phyloP scores from a whole-genome alignment of 2,888 invertebrate genomes.

The Noctua janthe region DNA sequence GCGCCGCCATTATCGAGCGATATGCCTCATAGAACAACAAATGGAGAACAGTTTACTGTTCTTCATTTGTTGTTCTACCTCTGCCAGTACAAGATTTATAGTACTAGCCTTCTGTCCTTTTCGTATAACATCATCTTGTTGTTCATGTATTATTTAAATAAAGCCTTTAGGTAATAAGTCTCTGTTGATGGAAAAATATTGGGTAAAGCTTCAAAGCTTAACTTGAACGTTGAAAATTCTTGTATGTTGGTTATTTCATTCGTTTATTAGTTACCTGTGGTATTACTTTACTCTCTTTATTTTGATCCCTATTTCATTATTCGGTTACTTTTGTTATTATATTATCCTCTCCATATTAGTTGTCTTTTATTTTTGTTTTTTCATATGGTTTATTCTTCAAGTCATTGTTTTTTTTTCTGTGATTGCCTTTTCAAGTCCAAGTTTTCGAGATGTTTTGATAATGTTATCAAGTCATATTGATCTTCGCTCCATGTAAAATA shows the following conservation, averaged over 20 bases:
- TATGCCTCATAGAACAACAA: conserved; percentile 2
- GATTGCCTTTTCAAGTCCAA: not conserved
- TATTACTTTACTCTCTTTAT: conserved; percentile 17
- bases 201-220: conserved; percentile 8
- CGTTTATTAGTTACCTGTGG: conserved; percentile 9
- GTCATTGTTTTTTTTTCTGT: not conserved
- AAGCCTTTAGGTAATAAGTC: conserved; percentile 3
- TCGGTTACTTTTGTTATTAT: not conserved
- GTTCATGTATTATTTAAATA: conserved; percentile 20
- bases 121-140: not conserved
- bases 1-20: conserved; percentile 15
- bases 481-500: too few species aligned
- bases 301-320: not conserved
- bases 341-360: not conserved
- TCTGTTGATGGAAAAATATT: conserved; percentile 32
- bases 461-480: not conserved
- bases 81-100: too few species aligned
- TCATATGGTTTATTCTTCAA: not conserved
- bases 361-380: not conserved
- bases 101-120: not conserved
- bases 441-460: not conserved
- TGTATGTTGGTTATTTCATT: conserved; percentile 22
- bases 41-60: not conserved
- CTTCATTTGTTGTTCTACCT: too few species aligned
- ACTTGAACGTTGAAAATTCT: not conserved